These are phyloP conservation scores for Anhinga rufa DNA, from an alignment of 2,113 vertebrate species.

Conservation along the genomic window DNA sequence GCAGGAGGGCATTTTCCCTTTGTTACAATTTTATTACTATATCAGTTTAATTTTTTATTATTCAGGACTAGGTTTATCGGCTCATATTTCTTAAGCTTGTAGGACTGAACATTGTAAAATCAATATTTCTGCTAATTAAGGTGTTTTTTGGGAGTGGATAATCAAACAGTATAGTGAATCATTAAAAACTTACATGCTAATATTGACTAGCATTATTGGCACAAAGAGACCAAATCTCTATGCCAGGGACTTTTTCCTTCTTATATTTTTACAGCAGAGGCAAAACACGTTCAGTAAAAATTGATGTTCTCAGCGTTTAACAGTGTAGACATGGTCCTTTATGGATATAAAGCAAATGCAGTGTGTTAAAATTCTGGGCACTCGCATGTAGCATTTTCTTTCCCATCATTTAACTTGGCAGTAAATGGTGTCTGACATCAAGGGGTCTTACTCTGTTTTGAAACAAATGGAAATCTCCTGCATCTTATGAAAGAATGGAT, in stretches of 20 bases:
- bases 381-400: not conserved
- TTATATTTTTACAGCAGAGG: conserved; percentile 11
- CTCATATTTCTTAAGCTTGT: conserved; percentile 54
- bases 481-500: not conserved
- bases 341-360: not conserved
- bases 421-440: not conserved
- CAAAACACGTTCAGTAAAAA: not conserved
- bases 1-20: not conserved
- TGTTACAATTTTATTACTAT: conserved; percentile 30
- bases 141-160: not conserved
- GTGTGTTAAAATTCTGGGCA: not conserved
- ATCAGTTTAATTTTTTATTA: conserved; percentile 22
- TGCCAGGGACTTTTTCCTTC: not conserved
- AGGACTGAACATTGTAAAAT: conserved; percentile 52
- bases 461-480: not conserved
- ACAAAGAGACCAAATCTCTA: conserved; percentile 34
- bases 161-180: conserved; percentile 45
- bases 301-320: not conserved
- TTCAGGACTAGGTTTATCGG: conserved; percentile 39
- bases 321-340: not conserved
- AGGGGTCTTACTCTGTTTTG: not conserved
- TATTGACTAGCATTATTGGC: conserved; percentile 64
- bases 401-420: not conserved
- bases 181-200: conserved; percentile 54
- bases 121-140: conserved; percentile 67